Percentiles rank a stretch among this genome's conserved stretches.
Conservation (phyloP, 2,113 vertebrate species). For the Balaeniceps rex region DNA sequence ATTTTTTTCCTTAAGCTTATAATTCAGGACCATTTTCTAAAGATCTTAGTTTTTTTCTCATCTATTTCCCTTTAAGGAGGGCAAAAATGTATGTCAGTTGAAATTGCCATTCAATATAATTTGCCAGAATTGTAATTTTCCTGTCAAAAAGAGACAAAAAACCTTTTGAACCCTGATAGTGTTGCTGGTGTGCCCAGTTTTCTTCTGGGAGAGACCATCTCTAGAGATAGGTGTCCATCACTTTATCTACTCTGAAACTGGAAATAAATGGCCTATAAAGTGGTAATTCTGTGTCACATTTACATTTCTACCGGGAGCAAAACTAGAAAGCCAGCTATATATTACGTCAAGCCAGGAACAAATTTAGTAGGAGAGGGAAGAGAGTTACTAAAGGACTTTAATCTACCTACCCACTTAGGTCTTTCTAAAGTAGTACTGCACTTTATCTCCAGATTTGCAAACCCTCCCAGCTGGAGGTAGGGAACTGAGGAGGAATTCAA, state of each 20-base stretch:
- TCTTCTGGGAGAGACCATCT: background rate
- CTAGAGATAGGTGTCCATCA: background rate
- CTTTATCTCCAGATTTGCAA: background rate
- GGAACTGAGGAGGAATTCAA: background rate
- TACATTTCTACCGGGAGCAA: background rate
- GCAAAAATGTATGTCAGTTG: background rate
- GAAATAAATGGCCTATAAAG: background rate
- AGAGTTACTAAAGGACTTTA: background rate
- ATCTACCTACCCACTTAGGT: background rate
- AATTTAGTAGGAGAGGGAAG: background rate
- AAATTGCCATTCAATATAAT: background rate
- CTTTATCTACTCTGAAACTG: background rate
- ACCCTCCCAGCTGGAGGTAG: background rate
- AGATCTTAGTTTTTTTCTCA: background rate
- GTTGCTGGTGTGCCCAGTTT: background rate
- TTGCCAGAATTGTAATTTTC: background rate
- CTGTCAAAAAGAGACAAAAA: background rate
- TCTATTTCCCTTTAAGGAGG: background rate
- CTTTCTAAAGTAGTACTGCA: background rate
- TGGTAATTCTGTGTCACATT: background rate
- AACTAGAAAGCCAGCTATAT: background rate
- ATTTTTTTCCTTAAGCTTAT: background rate
- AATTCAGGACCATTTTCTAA: background rate
- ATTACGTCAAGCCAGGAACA: background rate
- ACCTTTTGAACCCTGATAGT: background rate